phyloP scores from a whole-genome alignment of 2,113 vertebrate genomes.

The Platichthys flesus region DNA sequence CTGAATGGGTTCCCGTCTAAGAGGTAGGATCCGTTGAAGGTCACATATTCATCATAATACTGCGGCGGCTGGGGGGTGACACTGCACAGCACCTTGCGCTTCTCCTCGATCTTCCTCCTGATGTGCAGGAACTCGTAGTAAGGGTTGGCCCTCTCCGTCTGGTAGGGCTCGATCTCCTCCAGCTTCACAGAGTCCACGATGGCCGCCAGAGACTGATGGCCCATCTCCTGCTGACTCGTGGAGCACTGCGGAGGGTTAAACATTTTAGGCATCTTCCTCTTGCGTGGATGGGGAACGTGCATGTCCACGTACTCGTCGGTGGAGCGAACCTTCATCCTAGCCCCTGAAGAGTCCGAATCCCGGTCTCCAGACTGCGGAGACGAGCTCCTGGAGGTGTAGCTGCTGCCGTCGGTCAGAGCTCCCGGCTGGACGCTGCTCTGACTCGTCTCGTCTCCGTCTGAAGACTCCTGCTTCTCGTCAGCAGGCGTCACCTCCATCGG shows the following conservation, averaged over 20 bases:
- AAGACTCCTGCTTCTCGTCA: constrained; percentile 84
- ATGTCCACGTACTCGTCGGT: constrained; percentile 89
- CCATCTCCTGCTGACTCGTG: constrained; percentile 86
- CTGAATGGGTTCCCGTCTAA: constrained; percentile 97
- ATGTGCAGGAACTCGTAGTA: constrained; percentile 99
- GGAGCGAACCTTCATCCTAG: constrained; percentile 85
- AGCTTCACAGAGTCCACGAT: constrained; percentile 96
- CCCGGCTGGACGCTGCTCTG: constrained; percentile 67
- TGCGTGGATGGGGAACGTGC: constrained; percentile 93
- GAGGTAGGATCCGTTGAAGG: constrained; percentile 97
- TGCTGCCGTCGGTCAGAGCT: constrained; percentile 84
- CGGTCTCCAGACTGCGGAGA: constrained; percentile 82
- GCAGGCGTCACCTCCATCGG: constrained; percentile 79
- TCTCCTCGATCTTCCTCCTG: constrained; percentile 97
- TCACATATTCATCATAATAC: constrained; percentile 98
- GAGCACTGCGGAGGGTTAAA: constrained; percentile 84
- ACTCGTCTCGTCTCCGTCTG: constrained; percentile 62
- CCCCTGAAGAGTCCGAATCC: constrained; percentile 86
- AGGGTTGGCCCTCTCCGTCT: constrained; percentile 96
- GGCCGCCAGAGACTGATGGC: constrained; percentile 93
- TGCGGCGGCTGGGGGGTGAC: constrained; percentile 97
- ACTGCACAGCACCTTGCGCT: constrained; percentile 94
- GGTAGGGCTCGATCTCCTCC: constrained; percentile 97
- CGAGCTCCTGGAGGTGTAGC: constrained; percentile 82
- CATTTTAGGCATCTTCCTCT: constrained; percentile 92